Conservation (phyloP, 2,797 vertebrate species). For the Halcyon leucocephala region DNA sequence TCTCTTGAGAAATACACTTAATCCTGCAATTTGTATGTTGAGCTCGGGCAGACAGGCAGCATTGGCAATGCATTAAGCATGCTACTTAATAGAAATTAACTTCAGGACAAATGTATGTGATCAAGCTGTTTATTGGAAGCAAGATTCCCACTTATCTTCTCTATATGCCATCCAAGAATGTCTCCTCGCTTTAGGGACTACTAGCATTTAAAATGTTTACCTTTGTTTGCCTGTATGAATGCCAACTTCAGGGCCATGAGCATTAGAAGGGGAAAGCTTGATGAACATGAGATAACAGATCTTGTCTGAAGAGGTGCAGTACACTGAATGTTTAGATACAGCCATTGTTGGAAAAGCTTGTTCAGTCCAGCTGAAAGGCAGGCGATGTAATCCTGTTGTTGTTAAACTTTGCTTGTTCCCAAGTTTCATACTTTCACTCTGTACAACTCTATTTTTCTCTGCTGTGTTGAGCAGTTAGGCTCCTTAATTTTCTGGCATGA, state of each 20-base stretch:
- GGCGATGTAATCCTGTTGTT: conserved; percentile 69
- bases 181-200: conserved; percentile 79
- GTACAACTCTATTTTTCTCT: conserved; percentile 70
- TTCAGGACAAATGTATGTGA: conserved; percentile 77
- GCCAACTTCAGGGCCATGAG: conserved; percentile 84
- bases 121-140: conserved; percentile 77
- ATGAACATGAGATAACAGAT: conserved; percentile 64
- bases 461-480: conserved; percentile 71
- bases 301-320: conserved; percentile 75
- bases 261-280: conserved; percentile 67
- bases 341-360: conserved; percentile 49
- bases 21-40: conserved; percentile 82
- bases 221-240: conserved; percentile 94
- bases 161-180: conserved; percentile 65
- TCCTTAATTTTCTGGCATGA: conserved; percentile 70
- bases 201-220: conserved; percentile 85
- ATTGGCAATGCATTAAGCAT: conserved; percentile 93
- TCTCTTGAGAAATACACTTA: conserved; percentile 81
- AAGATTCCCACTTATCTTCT: conserved; percentile 79
- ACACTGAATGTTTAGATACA: conserved; percentile 69
- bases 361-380: conserved; percentile 54
- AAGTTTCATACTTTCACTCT: conserved; percentile 74
- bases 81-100: conserved; percentile 81
- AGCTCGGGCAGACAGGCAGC: conserved; percentile 98
- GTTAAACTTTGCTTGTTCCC: conserved; percentile 71